Evolutionary conservation across 2,113 vertebrate species (phyloP).

Genomic region (Protobothrops flavoviridis): DNA sequence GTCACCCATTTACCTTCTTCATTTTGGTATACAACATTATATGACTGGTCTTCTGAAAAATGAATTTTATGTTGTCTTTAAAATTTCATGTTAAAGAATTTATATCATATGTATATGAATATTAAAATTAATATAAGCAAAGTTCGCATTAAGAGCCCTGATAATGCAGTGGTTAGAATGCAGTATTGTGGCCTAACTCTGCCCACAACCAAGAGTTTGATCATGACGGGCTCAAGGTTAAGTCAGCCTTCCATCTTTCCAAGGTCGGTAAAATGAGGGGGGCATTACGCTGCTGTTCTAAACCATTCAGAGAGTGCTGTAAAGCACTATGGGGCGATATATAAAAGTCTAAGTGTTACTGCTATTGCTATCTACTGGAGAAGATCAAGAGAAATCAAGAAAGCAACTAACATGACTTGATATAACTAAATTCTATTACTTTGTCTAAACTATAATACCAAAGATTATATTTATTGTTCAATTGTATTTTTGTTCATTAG

Average conservation of each 20-base stretch:
- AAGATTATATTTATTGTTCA: neutral
- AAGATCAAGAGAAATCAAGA: neutral
- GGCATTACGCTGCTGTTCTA: neutral
- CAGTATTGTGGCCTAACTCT: neutral
- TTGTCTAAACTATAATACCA: neutral
- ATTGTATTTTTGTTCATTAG: neutral
- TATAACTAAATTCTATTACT: neutral
- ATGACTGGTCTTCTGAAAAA: constrained; percentile 69
- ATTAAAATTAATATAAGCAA: neutral
- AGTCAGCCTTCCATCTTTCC: neutral
- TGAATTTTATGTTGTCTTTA: constrained; percentile 16
- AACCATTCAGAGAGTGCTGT: neutral
- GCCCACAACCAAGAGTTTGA: neutral
- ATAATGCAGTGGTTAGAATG: neutral
- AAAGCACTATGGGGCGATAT: neutral
- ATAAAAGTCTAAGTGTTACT: neutral
- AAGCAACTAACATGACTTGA: neutral
- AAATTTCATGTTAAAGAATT: neutral
- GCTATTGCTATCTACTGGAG: too few relatives aligned
- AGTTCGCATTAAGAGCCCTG: neutral
- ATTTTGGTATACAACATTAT: constrained; percentile 89
- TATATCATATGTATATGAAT: neutral
- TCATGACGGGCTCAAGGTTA: neutral
- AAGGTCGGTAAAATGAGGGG: too few relatives aligned
- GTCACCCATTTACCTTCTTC: constrained; percentile 96